Base-by-base conservation (phyloP, 2,113 vertebrate genomes). In the Typhlomys cinereus region DNA sequence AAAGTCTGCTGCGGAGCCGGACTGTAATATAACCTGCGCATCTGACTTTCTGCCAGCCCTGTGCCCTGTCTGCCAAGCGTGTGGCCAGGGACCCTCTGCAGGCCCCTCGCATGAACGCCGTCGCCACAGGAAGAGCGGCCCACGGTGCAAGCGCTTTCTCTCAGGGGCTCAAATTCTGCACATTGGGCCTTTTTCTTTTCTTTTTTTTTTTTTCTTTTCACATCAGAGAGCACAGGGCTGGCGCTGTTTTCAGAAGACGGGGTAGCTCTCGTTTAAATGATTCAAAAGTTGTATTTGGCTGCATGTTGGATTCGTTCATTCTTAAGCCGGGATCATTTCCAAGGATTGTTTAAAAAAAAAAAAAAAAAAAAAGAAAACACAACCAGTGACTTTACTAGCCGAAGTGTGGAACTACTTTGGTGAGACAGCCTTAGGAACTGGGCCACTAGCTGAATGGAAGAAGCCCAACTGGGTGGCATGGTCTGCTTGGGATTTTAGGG, bases 231-330 rank as follows among this genome's bases (percentile, higher is more conserved):
- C 95, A 74, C 44, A 90, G 74, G 87, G 17, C 46, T 91, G 34
- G 76, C 70, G 89, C 1, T 94, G 95, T 96, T 88, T 86, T 69
- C 82, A 95, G 61, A 78, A 62, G 91, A 94, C 83, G 67, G 90
- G 95, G 59, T 11, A 71, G 46, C 83, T 91, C 36, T 86, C 89
- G 78, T 96, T 89, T 95, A 95, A 96, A 96, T 95, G 74, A 92
- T 91, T 96, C 50, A 92, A 93, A 94, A 93, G 88, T 52, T 79
- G 70, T 83, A 54, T 71, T 96, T 95, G 84, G 90, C 88, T 95
- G 81, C 8, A 61, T 84, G 85, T 67, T 89, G 69, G 41, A 90
- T 92, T 90, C 90, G 2, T n/a, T 94, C 85, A 87, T 23, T 76
- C 87, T 85, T 88, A 88, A 89, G 59, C 73, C 92, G 11, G 75